phyloP scores from a whole-genome alignment of 2,113 vertebrate genomes.

The Dendrocopos noguchii region DNA sequence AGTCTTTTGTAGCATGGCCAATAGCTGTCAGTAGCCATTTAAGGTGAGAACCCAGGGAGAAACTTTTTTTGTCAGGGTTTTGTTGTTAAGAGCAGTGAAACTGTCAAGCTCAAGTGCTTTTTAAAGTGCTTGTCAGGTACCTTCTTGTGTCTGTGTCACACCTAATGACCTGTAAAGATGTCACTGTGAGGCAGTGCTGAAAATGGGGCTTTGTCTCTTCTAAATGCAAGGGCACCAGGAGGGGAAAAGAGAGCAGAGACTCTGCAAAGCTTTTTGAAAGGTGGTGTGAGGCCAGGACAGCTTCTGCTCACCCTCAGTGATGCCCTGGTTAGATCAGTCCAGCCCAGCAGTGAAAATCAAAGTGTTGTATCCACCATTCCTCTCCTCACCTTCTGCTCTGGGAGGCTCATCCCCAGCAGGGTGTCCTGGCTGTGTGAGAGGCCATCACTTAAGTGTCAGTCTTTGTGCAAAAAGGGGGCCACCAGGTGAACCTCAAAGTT shows the following conservation, averaged over 20 bases:
- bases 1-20: background rate
- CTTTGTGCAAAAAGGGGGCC: background rate
- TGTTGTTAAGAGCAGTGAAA: background rate
- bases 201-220: background rate
- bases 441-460: background rate
- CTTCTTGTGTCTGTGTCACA: background rate
- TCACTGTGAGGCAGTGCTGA: background rate
- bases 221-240: background rate
- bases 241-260: background rate
- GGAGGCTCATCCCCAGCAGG: background rate
- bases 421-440: background rate
- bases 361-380: background rate
- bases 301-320: background rate
- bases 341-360: background rate
- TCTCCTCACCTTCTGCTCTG: rapidly evolving
- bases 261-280: background rate
- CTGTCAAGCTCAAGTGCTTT: background rate
- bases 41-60: background rate
- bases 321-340: background rate
- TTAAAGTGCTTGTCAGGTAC: background rate
- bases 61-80: background rate
- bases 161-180: background rate
- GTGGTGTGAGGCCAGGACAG: background rate
- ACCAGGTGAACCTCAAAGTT: background rate
- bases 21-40: background rate